Evolutionary conservation across 2,888 invertebrate species (phyloP).

Genomic region (Leptopilina myrica): DNA sequence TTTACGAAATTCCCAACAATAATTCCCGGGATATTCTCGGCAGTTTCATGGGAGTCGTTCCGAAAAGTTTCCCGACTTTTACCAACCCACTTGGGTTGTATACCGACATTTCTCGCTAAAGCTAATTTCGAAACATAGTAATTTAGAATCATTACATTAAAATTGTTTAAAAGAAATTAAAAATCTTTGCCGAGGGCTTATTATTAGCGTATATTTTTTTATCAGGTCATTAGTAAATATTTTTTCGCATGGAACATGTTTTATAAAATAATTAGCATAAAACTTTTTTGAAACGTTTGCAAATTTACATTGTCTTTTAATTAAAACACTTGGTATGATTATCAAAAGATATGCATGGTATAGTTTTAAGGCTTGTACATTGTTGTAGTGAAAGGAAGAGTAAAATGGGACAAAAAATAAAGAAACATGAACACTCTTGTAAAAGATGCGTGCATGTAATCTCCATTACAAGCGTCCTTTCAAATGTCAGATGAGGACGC

Average conservation of each 20-base stretch:
- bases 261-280: constrained; percentile 8
- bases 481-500: constrained; percentile 31
- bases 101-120: no score
- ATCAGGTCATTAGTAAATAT: neutral
- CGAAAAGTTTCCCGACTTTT: no score
- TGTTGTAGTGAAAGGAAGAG: constrained; percentile 37
- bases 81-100: no score
- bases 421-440: constrained; percentile 40
- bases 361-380: constrained; percentile 34
- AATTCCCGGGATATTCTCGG: no score
- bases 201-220: neutral
- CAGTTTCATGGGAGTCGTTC: no score
- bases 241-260: neutral
- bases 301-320: neutral
- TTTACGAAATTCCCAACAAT: no score
- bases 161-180: no score
- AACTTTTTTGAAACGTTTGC: neutral
- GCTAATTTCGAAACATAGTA: no score
- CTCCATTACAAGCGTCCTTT: constrained; percentile 40
- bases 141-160: no score
- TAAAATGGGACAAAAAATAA: constrained; percentile 36
- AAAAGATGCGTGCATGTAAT: constrained; percentile 41
- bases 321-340: constrained; percentile 16
- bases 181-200: neutral
- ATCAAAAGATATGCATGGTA: constrained; percentile 30